phyloP scores from a whole-genome alignment of 37 sponge, comb jelly and placozoan genomes.

The Spongia lamella region DNA sequence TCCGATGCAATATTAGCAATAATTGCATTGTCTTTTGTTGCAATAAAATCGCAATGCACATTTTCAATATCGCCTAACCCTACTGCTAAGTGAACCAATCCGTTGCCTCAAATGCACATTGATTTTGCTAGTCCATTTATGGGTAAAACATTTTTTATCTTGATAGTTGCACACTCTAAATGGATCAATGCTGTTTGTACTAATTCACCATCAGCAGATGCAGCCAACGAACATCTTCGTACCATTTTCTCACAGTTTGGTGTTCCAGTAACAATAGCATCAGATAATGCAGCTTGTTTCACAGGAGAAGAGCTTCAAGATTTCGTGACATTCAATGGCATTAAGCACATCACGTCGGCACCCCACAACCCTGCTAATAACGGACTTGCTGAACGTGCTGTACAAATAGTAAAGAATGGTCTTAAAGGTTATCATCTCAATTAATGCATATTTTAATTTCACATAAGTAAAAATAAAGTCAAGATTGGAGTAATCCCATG shows the following conservation, averaged over 20 bases:
- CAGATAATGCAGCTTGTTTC: constrained; percentile 3
- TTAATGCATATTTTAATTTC: no score
- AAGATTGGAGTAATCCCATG: no score
- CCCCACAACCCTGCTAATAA: background rate
- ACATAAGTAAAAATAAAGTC: no score
- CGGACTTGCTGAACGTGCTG: constrained; percentile 12
- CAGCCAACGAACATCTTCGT: background rate
- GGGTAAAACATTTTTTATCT: background rate
- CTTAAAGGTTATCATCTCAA: no score
- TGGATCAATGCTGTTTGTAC: background rate
- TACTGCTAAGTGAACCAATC: no score
- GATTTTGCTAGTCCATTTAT: background rate
- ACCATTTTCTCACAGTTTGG: constrained; percentile 7
- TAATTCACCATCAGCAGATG: background rate
- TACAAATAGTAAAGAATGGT: background rate
- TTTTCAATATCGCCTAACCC: no score
- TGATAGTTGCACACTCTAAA: constrained; percentile 16
- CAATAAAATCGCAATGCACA: no score
- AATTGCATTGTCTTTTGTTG: no score
- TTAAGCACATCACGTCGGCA: background rate
- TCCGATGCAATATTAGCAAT: no score
- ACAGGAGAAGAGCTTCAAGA: background rate
- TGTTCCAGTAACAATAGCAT: background rate
- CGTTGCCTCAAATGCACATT: background rate
- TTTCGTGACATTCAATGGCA: background rate